Evolutionary conservation across 2,113 vertebrate genomes (phyloP).

Genomic region (Ammodytes marinus): DNA sequence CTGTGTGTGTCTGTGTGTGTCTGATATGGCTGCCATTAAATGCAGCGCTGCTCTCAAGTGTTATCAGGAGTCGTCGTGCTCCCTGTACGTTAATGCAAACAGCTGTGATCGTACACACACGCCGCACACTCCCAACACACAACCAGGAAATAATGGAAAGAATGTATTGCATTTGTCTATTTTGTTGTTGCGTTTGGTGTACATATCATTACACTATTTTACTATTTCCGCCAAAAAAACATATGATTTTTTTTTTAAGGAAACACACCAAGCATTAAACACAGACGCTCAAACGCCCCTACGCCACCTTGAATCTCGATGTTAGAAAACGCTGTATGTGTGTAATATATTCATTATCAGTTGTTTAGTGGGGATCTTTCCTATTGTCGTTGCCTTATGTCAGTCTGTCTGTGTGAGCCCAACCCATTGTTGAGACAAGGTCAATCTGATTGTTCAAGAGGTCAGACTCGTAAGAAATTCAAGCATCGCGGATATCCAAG

Average conservation of each 20-base stretch:
- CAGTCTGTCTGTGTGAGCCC: constrained; percentile 50
- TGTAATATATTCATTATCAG: constrained; percentile 75
- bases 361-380: constrained; percentile 75
- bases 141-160: not conserved
- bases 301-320: constrained; percentile 29
- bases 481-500: constrained; percentile 52
- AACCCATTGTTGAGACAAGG: constrained; percentile 69
- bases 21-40: not conserved
- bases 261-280: not conserved
- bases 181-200: not conserved
- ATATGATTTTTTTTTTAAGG: not conserved
- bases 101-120: constrained; percentile 36
- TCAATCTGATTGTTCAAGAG: constrained; percentile 75
- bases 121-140: constrained; percentile 26
- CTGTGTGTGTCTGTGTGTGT: not conserved
- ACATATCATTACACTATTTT: not conserved
- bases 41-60: constrained; percentile 8
- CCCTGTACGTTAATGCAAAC: constrained; percentile 16
- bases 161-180: not conserved
- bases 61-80: not conserved
- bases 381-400: constrained; percentile 48
- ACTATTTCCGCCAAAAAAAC: not conserved
- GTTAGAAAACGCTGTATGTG: constrained; percentile 18
- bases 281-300: constrained; percentile 1
- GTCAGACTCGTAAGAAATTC: constrained; percentile 72